These are phyloP conservation scores for Lucilia cuprina DNA, from an alignment of 1,140 invertebrate genomes.

Conservation along the genomic window DNA sequence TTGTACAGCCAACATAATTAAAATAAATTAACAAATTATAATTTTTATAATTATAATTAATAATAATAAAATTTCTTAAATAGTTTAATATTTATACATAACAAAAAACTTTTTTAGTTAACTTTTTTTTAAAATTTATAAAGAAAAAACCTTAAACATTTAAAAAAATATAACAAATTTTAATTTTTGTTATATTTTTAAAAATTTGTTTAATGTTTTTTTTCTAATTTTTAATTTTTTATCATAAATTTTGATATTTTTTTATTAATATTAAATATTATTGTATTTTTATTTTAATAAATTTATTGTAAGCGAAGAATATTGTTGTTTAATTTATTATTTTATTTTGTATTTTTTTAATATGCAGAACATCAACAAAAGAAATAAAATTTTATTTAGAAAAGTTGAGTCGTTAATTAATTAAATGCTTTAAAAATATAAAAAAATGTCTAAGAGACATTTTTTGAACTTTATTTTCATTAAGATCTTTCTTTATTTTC, in stretches of 20 bases:
- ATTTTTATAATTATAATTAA: neutral
- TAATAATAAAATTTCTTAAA: neutral
- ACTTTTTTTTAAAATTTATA: neutral
- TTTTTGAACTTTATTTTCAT: slow-evolving; percentile 4
- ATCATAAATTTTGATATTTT: neutral
- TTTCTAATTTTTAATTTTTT: neutral
- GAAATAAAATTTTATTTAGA: neutral
- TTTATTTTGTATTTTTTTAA: neutral
- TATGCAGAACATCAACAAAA: neutral
- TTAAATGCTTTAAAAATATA: neutral
- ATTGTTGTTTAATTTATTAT: neutral
- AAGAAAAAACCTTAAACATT: neutral
- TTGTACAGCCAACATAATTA: slow-evolving; percentile 9
- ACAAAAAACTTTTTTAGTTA: neutral
- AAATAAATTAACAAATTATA: slow-evolving; percentile 13
- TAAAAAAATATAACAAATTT: neutral
- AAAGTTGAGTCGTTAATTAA: neutral
- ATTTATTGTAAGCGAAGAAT: neutral
- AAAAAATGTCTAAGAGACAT: neutral
- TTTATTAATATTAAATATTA: neutral
- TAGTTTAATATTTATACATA: neutral
- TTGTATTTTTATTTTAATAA: neutral
- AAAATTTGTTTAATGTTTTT: neutral
- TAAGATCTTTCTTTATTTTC: neutral
- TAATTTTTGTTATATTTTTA: neutral